Evolutionary conservation across 1,140 invertebrate species (phyloP).

Genomic region (Chironomus striatipennis): DNA sequence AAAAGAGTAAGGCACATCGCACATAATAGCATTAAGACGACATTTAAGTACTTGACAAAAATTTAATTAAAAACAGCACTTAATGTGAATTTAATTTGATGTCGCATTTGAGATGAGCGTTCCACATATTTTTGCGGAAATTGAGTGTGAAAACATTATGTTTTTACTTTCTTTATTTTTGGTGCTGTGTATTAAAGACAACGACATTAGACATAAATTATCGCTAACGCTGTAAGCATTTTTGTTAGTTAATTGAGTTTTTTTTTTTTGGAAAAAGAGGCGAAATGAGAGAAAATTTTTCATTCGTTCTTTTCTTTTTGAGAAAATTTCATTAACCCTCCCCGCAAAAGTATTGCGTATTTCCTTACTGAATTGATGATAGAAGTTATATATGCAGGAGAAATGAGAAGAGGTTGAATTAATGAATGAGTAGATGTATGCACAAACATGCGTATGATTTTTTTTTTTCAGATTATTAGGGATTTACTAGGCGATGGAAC

Average conservation of each 20-base stretch:
- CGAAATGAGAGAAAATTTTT: neutral
- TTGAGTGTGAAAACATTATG: constrained; percentile 13
- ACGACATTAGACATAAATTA: constrained; percentile 13
- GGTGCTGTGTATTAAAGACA: neutral
- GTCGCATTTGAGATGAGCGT: neutral
- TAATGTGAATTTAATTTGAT: constrained; percentile 15
- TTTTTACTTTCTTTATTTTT: neutral
- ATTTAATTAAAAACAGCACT: constrained; percentile 14
- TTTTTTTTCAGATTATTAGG: too few species aligned
- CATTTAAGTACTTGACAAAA: constrained; percentile 2
- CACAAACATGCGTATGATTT: too few species aligned
- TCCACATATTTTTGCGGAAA: constrained; percentile 12
- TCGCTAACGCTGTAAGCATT: neutral
- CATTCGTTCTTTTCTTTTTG: too few species aligned
- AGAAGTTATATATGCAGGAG: too few species aligned
- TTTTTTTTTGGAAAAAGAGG: neutral
- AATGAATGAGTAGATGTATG: too few species aligned
- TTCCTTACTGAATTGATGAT: too few species aligned
- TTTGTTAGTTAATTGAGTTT: constrained; percentile 6
- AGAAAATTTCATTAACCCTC: constrained; percentile 7
- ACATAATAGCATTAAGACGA: neutral
- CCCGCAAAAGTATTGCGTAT: neutral
- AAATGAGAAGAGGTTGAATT: too few species aligned
- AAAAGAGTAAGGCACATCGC: neutral
- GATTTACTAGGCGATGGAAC: too few species aligned